Base-by-base conservation (phyloP, 1,140 invertebrate species). In the Philaenus spumarius region DNA sequence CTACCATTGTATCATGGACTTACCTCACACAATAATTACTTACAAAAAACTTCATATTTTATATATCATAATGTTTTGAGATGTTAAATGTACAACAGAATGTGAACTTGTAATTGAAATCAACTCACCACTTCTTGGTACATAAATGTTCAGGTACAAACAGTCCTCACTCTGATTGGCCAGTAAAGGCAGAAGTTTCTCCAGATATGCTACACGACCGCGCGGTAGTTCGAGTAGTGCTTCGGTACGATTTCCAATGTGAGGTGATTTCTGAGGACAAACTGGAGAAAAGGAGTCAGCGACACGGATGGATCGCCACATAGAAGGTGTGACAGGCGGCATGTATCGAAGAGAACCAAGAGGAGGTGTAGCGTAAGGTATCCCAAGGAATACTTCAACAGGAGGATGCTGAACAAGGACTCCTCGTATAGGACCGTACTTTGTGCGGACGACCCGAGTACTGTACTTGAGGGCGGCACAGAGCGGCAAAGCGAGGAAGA, bases 91-190 rank as follows among this genome's bases (percentile, higher is more conserved):
- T n/a, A n/a, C n/a, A n/a, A n/a, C n/a, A n/a, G n/a, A n/a, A n/a
- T n/a, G n/a, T n/a, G n/a, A n/a, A n/a, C n/a, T n/a, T n/a, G n/a
- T n/a, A n/a, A n/a, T n/a, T n/a, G n/a, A n/a, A n/a, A n/a, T n/a
- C n/a, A n/a, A 72, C 84, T 85, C 72, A 90, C 89, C 86, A 69
- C 78, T 78, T 66, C 84, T 82, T 62, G 95, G 95, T 58, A 95
- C 89, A 75, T 95, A 97, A 60, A 98, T 83, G 76, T 98, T 98
- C 65, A 97, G 81, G 74, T 96, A 97, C 66, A 97, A 85, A 73
- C 95, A 98, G 78, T 98, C 95, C 78, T 98, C 95, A 73, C 86
- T 93, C 77, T 96, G 92, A 70, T 96, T 91, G 63, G 81, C 81
- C 34, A 97, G 78, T 61, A 90, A 78, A 7, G 90, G 88, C 53